Evolutionary conservation across 2,888 invertebrate species (phyloP), one percentile per base, ranked within the genome.

Genomic region (Muscina levida): DNA sequence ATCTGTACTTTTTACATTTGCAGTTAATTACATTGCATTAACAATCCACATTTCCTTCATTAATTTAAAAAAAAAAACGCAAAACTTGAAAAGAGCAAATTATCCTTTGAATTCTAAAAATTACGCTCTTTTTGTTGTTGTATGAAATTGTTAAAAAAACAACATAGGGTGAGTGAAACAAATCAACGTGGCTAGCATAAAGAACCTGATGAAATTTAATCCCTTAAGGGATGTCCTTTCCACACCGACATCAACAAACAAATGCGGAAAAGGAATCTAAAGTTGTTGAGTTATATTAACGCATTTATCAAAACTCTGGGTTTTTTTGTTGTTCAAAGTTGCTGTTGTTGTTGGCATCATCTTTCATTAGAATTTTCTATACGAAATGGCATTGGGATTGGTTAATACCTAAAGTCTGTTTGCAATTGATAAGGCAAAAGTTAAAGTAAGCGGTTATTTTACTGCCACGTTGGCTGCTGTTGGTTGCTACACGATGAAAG

Each of bases 401-500:
- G 51, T 74, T 53, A 82, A 82, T 76, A 59, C 68, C 56, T 10
- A 82, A 53, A 73, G 82, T 78, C 82, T 83, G 82, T 70, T 82
- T 78, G 65, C 68, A 76, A 82, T 79, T 82, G 83, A 83, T 83
- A 83, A 83, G 82, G 51, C 71, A 68, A 68, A 72, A 77, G 74
- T 72, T 72, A 75, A 71, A 74, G 66, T 71, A 71, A 74, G 76
- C 68, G 31, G 48, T 70, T 75, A 59, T 26, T 67, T 31, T 31
- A 44, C 26, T 66, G 5, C 59, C 37, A 2, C 0, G 19, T 37
- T 56, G 39, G 42, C 44, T 48, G 17, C 13, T 53, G 51, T 72
- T 71, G 70, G 24, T 3, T 15, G 31, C 39, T 48, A n/a, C 46
- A 39, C 67, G 39, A 17, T 66, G 26, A 74, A 57, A 59, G 17